Base-by-base conservation (phyloP, 2,888 invertebrate species). In the Himalopsyche tibetana region DNA sequence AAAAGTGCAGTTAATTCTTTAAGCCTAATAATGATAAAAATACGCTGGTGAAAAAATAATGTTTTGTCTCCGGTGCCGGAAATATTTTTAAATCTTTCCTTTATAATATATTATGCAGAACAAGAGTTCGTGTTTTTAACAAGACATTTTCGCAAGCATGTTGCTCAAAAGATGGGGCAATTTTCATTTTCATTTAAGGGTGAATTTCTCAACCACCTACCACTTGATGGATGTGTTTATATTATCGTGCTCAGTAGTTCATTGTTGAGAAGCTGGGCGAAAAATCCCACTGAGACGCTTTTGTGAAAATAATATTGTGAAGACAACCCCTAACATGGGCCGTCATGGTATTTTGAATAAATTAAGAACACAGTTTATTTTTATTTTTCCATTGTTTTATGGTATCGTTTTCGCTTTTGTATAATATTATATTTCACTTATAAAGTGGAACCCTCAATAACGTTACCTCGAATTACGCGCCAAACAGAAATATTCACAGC, bases 161-260 rank as follows among this genome's bases (percentile, higher is more conserved):
- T 63, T 56, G 63, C 19, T 63, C 63, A 63, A 63, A 63, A 63
- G 63, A 63, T 28, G 63, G 63, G 19, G 63, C 19, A 11, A 63
- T 63, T 63, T 63, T 63, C 17, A 56, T 56, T 56, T 56, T 56
- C 63, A 63, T 63, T 63, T 63, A 63, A 63, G 63, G 63, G 63
- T 28, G 28, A 19, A 63, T 19, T 63, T 19, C 63, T 19, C 19
- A 63, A 63, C 63, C 63, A 63, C 63, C 63, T 63, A 19, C 19
- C 63, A 63, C 63, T 63, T 63, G 63, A 63, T 63, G 63, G 63
- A 63, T 63, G 63, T 63, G 63, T 63, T 63, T 63, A 63, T 63
- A 63, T 63, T 63, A 63, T 63, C 63, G 19, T 8, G 56, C 63
- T 28, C 8, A 19, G 63, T 63, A 63, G 63, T 63, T 19, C 63